Conservation (phyloP, 1,140 invertebrate species). For the Aricia agestis region DNA sequence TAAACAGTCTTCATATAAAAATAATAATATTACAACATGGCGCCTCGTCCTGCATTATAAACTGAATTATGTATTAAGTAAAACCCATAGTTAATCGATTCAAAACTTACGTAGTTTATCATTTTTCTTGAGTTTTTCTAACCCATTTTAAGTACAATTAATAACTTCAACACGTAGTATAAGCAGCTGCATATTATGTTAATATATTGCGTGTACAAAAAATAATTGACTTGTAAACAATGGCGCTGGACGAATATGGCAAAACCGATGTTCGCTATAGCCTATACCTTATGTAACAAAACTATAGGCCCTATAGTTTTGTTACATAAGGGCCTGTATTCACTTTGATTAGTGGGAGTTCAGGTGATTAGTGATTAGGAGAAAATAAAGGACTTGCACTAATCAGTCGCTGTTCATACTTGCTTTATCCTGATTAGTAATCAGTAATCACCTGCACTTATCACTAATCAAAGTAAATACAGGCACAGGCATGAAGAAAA, state of each 20-base stretch:
- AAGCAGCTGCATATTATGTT: background rate
- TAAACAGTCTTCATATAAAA: too few species aligned
- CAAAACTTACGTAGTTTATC: background rate
- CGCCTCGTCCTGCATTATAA: background rate
- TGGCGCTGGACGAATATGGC: background rate
- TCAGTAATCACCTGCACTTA: too few species aligned
- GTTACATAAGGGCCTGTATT: too few species aligned
- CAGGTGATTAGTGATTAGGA: too few species aligned
- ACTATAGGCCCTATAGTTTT: background rate
- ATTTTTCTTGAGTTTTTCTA: background rate
- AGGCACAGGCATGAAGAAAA: too few species aligned
- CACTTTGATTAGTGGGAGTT: too few species aligned
- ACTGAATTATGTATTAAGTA: background rate
- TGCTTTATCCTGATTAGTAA: too few species aligned
- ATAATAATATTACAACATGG: too few species aligned
- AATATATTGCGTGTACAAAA: background rate
- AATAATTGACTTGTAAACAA: constrained; percentile 9
- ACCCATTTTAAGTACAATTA: constrained; percentile 3
- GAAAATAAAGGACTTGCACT: too few species aligned
- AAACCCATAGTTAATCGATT: background rate
- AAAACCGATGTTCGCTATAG: background rate
- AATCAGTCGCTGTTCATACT: too few species aligned
- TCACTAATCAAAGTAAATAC: too few species aligned
- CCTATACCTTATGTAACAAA: background rate
- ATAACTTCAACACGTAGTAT: constrained; percentile 5